phyloP scores from a whole-genome alignment of 2,888 invertebrate species.

The Drosophila austrosaltans region DNA sequence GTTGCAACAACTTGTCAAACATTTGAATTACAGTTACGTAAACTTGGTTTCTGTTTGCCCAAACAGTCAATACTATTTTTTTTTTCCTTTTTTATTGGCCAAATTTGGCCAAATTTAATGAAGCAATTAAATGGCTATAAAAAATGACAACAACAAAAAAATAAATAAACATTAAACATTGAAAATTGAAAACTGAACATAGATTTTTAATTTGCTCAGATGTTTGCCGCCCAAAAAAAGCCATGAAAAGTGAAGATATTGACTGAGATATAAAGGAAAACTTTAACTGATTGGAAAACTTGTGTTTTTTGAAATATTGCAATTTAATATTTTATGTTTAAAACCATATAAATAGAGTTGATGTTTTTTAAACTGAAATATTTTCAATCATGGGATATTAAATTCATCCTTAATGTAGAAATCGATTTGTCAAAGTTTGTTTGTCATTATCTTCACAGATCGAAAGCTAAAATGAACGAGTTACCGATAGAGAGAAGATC shows the following conservation, averaged over 20 bases:
- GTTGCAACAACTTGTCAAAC: constrained; percentile 80
- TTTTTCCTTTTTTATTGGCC: constrained; percentile 52
- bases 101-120: constrained; percentile 81
- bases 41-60: constrained; percentile 37
- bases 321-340: too few relatives aligned
- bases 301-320: too few relatives aligned
- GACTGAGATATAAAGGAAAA: neutral
- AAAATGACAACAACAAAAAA: constrained; percentile 39
- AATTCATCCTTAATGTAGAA: too few relatives aligned
- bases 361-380: too few relatives aligned
- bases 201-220: constrained; percentile 41
- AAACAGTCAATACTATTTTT: constrained; percentile 13
- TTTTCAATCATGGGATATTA: too few relatives aligned
- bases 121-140: constrained; percentile 79
- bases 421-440: too few relatives aligned
- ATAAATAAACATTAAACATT: constrained; percentile 28
- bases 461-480: too few relatives aligned
- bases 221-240: constrained; percentile 45
- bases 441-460: too few relatives aligned
- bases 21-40: constrained; percentile 79
- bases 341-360: too few relatives aligned
- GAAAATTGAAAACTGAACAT: constrained; percentile 28
- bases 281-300: neutral
- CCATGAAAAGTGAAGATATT: neutral
- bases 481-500: too few relatives aligned